Percentiles rank a stretch among this genome's conserved stretches.
Conservation (phyloP, 2,113 vertebrate genomes). For the Clinocottus analis region DNA sequence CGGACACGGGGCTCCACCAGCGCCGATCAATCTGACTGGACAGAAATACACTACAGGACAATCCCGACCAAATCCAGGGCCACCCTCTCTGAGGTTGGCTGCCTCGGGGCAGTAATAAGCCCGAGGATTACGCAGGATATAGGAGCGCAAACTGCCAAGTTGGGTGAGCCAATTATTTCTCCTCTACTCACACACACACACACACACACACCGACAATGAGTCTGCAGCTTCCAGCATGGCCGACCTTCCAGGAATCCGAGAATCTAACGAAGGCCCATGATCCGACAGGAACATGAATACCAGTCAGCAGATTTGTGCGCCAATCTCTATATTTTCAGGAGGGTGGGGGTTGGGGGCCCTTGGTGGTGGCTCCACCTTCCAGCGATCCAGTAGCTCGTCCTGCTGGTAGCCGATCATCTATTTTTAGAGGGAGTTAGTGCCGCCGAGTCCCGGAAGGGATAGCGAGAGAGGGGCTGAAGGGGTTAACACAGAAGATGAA, state of each 20-base stretch:
- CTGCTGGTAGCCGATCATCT: slow-evolving; percentile 21
- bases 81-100: slow-evolving; percentile 58
- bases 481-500: slow-evolving; percentile 7
- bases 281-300: slow-evolving; percentile 11
- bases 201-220: slow-evolving; percentile 36
- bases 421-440: slow-evolving; percentile 26
- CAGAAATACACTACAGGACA: slow-evolving; percentile 51
- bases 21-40: slow-evolving; percentile 48
- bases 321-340: background rate
- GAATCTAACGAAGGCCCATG: slow-evolving; percentile 30
- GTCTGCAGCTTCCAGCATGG: slow-evolving; percentile 22
- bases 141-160: slow-evolving; percentile 53
- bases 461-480: background rate
- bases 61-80: slow-evolving; percentile 64
- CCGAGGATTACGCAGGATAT: slow-evolving; percentile 72
- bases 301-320: background rate
- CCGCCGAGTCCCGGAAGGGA: background rate
- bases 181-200: slow-evolving; percentile 57
- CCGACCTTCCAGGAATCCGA: slow-evolving; percentile 54
- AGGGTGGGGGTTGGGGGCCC: background rate
- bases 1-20: slow-evolving; percentile 2
- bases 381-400: background rate
- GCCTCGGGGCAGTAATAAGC: slow-evolving; percentile 55
- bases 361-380: slow-evolving; percentile 16
- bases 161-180: slow-evolving; percentile 70